phyloP scores from a whole-genome alignment of 2,888 invertebrate genomes.

The Agonum fuliginosum region DNA sequence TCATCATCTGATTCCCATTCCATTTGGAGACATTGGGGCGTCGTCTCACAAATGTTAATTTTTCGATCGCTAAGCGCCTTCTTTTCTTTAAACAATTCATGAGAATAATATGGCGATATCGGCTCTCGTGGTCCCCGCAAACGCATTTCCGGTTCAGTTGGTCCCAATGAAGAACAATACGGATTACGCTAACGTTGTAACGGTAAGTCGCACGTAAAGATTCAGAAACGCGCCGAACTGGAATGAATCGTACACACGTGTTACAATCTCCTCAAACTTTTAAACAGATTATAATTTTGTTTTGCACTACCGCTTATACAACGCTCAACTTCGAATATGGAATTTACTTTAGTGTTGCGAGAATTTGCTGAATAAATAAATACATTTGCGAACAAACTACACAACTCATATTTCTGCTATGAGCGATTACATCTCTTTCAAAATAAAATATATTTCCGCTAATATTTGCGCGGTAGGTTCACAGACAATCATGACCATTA shows the following conservation, averaged over 20 bases:
- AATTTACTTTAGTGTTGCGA: slow-evolving; percentile 7
- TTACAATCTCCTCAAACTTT: slow-evolving; percentile 45
- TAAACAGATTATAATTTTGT: slow-evolving; percentile 46
- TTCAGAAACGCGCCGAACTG: slow-evolving; percentile 46
- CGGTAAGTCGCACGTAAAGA: slow-evolving; percentile 46
- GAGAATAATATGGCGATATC: slow-evolving; percentile 32
- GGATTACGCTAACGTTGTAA: slow-evolving; percentile 36
- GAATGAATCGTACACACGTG: slow-evolving; percentile 47
- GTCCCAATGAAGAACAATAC: slow-evolving; percentile 53
- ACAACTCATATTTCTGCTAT: neutral
- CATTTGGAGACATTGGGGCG: too few relatives aligned
- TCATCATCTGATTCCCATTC: slow-evolving; percentile 39
- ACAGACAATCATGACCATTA: too few relatives aligned
- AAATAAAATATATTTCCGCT: neutral
- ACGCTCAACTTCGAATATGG: slow-evolving; percentile 17
- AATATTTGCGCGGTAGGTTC: neutral
- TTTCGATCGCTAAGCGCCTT: slow-evolving; percentile 30
- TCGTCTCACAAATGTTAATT: slow-evolving; percentile 43
- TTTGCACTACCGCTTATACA: slow-evolving; percentile 29
- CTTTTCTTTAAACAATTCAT: slow-evolving; percentile 47
- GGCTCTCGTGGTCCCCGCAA: slow-evolving; percentile 15
- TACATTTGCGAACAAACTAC: neutral
- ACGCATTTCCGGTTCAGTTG: slow-evolving; percentile 56
- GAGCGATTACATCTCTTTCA: neutral
- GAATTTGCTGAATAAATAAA: slow-evolving; percentile 32